A percentile compares a stretch with the other conserved stretches of the same genome.
Conservation (phyloP, 2,797 vertebrate species). For the Brachyrhaphis roseni region DNA sequence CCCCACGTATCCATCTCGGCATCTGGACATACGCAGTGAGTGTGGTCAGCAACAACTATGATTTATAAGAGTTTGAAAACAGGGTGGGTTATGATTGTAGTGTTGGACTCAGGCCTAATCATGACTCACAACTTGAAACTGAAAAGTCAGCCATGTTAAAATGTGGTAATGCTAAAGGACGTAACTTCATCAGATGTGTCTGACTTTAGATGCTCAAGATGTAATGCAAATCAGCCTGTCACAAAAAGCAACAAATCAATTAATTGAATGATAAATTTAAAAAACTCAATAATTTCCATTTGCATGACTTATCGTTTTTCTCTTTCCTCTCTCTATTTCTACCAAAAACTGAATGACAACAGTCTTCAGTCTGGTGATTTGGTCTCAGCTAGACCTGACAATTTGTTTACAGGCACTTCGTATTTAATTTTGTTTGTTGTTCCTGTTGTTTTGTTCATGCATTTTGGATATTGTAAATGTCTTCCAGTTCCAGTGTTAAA, state of each 20-base stretch:
- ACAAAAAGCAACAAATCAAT: background rate
- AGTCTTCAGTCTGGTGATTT: too few species aligned
- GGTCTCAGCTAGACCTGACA: too few species aligned
- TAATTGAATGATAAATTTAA: too few species aligned
- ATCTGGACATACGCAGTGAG: conserved; percentile 60
- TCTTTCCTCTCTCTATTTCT: too few species aligned
- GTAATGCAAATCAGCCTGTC: background rate
- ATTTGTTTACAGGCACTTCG: too few species aligned
- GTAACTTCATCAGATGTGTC: background rate
- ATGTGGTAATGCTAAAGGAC: background rate
- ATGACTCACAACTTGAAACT: background rate
- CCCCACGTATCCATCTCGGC: conserved; percentile 66
- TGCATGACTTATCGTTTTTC: too few species aligned
- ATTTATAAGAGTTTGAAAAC: background rate
- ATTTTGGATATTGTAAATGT: too few species aligned
- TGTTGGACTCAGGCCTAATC: background rate
- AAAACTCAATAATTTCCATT: too few species aligned
- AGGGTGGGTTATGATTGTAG: background rate
- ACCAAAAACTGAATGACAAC: too few species aligned
- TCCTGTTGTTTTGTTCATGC: too few species aligned
- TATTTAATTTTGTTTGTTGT: too few species aligned
- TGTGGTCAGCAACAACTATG: background rate
- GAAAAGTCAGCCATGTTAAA: background rate
- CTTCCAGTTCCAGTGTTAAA: too few species aligned
- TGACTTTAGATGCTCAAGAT: background rate